Evolutionary conservation across 2,797 vertebrate genomes (phyloP), one percentile per base, ranked within the genome.

Genomic region (Coendou prehensilis): DNA sequence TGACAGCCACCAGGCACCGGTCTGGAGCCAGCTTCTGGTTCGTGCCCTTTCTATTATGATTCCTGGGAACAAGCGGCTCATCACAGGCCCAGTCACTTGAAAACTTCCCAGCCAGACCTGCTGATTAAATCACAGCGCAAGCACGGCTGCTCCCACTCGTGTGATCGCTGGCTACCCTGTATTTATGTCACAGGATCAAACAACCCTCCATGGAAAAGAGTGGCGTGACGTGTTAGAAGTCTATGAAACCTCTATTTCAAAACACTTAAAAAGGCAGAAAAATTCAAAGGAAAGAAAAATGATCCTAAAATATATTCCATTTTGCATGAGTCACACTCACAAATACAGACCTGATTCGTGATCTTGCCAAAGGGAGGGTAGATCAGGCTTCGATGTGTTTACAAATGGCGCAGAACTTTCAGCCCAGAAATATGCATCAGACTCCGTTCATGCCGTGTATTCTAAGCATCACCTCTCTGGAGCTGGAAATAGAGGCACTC

Each of bases 1-100:
- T 87, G 87, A 83, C 84, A 76, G 88, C 96, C 95, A 95, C 1
- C 3, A 57, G 87, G 71, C 52, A 26, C 76, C 22, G 37, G 26
- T 84, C 84, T 89, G 93, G 22, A 91, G 81, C 37, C 15, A 59
- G 86, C 93, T 95, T 97, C 88, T 93, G 94, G 96, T 87, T 89
- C 89, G 37, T 85, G 85, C 87, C 82, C 89, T 96, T 97, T 93
- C 94, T 97, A 83, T 94, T 96, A 87, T 89, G 88, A 82, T 95
- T 94, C 93, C 83, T 89, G 56, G 69, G 73, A 92, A 96, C 64
- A 92, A 89, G 76, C 80, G 87, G 89, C 93, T 95, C 83, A 92
- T 95, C 92, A 91, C 87, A 89, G 89, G 91, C 57, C 56, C 81
- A 45, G 80, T 96, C 91, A 80, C 80, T 87, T 41, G 22, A 91